phyloP scores from a whole-genome alignment of 2,888 invertebrate species.

The Plebejus melissa region DNA sequence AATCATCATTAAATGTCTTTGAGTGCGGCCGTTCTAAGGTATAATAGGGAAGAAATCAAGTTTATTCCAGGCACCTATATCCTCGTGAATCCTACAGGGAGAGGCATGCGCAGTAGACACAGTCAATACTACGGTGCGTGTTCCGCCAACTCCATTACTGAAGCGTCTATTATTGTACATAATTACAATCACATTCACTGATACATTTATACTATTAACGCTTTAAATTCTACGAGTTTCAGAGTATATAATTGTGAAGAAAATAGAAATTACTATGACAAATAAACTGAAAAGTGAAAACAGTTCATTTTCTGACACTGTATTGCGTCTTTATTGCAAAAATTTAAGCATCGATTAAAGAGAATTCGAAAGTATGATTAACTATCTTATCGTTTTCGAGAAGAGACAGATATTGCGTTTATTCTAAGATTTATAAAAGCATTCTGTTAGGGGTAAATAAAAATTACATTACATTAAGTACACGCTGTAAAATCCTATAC shows the following conservation, averaged over 20 bases:
- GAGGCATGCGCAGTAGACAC: conserved; percentile 62
- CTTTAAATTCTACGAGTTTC: not conserved
- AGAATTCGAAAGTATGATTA: not conserved
- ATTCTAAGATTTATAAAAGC: no score
- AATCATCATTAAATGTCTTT: no score
- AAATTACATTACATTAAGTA: no score
- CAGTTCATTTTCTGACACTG: not conserved
- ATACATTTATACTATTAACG: not conserved
- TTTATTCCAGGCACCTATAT: conserved; percentile 39
- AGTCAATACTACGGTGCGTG: conserved; percentile 61
- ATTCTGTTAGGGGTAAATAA: no score
- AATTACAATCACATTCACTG: not conserved
- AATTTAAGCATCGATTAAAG: not conserved
- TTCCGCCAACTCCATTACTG: conserved; percentile 27
- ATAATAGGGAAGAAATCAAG: not conserved
- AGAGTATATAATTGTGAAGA: not conserved
- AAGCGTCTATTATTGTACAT: conserved; percentile 17
- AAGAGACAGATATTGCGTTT: no score
- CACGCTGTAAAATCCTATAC: not conserved
- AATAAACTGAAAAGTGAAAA: not conserved
- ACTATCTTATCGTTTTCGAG: not conserved
- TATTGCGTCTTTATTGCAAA: not conserved
- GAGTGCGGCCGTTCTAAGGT: no score
- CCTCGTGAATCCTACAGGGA: conserved; percentile 39
- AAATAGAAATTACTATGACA: not conserved